Conservation (phyloP, 64 coral and sea anemone genomes). For the Stichodactyla mertensii region DNA sequence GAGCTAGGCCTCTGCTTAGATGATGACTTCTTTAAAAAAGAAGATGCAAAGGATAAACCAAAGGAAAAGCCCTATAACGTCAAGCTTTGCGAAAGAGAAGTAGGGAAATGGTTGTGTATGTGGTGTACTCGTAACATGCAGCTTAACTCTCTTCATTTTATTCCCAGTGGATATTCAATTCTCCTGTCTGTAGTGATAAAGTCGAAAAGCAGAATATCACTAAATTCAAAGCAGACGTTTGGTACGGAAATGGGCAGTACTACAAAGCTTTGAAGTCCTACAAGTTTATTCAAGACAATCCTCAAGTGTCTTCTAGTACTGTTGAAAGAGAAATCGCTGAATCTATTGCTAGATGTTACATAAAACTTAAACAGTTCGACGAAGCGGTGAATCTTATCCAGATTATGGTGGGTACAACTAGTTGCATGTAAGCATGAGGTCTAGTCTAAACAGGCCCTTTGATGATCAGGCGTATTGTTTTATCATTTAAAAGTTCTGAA, state of each 20-base stretch:
- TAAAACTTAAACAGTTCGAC: constrained; percentile 55
- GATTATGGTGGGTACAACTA: not conserved
- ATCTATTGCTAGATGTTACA: constrained; percentile 57
- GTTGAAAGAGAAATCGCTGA: constrained; percentile 60
- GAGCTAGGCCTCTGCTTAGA: constrained; percentile 57
- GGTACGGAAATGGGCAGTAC: constrained; percentile 31
- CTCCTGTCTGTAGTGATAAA: constrained; percentile 20
- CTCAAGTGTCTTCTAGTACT: constrained; percentile 31
- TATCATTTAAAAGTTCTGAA: too few species aligned
- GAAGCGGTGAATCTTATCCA: constrained; percentile 15
- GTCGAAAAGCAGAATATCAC: constrained; percentile 50
- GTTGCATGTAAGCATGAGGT: too few species aligned
- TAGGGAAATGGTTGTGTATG: not conserved
- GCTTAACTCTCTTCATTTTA: not conserved
- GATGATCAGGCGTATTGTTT: too few species aligned
- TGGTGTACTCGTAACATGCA: not conserved
- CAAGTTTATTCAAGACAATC: constrained; percentile 17
- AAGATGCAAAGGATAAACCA: not conserved
- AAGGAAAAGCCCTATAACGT: constrained; percentile 46
- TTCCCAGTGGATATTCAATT: not conserved
- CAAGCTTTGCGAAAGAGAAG: constrained; percentile 58
- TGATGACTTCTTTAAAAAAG: constrained; percentile 61
- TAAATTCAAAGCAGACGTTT: constrained; percentile 67
- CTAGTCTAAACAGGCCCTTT: too few species aligned
- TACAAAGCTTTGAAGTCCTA: constrained; percentile 40